Conservation (phyloP, 2,888 invertebrate genomes). For the Automeris io region DNA sequence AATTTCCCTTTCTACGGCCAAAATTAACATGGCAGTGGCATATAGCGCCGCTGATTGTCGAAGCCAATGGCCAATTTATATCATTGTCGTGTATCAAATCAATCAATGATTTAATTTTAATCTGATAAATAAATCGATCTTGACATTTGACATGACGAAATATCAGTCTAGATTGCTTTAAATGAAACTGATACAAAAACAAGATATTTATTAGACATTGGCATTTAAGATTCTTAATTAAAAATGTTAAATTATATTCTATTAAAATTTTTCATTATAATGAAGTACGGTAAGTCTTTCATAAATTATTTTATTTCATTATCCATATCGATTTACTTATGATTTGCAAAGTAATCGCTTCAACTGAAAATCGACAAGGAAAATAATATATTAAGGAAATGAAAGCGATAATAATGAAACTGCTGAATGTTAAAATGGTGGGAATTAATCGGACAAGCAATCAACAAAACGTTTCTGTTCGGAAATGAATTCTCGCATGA, state of each 20-base stretch:
- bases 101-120: no score
- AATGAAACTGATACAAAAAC: no score
- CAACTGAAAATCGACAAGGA: background rate
- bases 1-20: no score
- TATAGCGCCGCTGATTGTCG: no score
- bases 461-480: conserved; percentile 30
- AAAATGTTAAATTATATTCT: background rate
- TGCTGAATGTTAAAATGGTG: conserved; percentile 17
- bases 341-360: background rate
- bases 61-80: no score
- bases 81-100: no score
- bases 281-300: background rate
- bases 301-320: background rate
- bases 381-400: conserved; percentile 1
- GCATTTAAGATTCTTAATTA: no score
- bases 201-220: no score
- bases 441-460: conserved; percentile 24
- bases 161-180: background rate
- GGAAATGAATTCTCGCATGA: conserved; percentile 39
- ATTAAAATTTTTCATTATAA: background rate
- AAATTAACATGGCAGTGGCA: no score
- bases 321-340: background rate
- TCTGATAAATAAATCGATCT: conserved; percentile 1
- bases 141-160: conserved; percentile 4
- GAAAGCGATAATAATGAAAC: conserved; percentile 2